Conservation (phyloP, 2,888 invertebrate genomes). For the Ectropis crepuscularia region DNA sequence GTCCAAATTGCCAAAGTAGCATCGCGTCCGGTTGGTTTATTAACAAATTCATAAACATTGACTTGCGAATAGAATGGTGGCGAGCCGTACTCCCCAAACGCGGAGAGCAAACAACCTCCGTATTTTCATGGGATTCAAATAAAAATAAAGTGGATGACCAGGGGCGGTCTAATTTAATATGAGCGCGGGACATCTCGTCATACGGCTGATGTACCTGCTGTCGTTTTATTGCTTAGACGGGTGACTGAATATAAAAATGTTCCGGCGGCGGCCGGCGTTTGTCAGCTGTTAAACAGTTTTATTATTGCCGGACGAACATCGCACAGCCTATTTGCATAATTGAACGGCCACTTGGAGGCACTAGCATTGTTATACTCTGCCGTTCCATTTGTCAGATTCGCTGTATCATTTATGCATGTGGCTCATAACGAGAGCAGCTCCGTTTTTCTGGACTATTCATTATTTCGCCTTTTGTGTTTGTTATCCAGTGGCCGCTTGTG, state of each 20-base stretch:
- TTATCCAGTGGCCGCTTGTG: conserved; percentile 67
- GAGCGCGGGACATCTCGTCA: conserved; percentile 75
- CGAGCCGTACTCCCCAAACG: conserved; percentile 65
- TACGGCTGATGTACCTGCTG: conserved; percentile 72
- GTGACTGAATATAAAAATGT: conserved; percentile 74
- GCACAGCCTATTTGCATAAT: conserved; percentile 84
- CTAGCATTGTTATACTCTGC: conserved; percentile 83
- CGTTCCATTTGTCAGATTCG: conserved; percentile 84
- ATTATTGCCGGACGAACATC: conserved; percentile 80
- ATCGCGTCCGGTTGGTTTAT: conserved; percentile 68
- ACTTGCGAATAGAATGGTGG: conserved; percentile 73
- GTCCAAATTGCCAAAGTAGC: conserved; percentile 70
- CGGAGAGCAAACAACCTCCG: conserved; percentile 74
- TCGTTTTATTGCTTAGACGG: conserved; percentile 77
- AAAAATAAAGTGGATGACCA: conserved; percentile 81
- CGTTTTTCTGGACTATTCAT: conserved; percentile 82
- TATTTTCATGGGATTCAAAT: conserved; percentile 83
- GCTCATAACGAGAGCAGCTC: conserved; percentile 77
- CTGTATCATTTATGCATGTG: conserved; percentile 83
- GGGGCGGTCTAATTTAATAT: conserved; percentile 81
- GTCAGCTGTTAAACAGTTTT: conserved; percentile 84
- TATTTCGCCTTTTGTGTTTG: conserved; percentile 79
- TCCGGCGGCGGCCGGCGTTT: conserved; percentile 65
- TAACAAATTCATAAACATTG: conserved; percentile 83
- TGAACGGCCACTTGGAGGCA: conserved; percentile 83